Conservation (phyloP, 2,888 invertebrate genomes). For the Allolobophora icterica region DNA sequence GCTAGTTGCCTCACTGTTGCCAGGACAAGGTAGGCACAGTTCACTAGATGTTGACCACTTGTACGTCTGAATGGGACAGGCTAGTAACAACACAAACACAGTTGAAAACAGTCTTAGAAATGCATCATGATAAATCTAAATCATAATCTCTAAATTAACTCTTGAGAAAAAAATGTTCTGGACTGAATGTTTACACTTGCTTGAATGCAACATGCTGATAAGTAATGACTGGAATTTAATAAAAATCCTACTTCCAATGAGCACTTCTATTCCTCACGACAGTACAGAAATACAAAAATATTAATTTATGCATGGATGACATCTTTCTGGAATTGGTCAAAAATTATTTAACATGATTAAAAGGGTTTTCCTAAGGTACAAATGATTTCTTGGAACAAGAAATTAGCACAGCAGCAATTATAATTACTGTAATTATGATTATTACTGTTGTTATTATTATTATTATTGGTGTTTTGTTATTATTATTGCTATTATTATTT, state of each 20-base stretch:
- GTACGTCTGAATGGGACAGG: conserved; percentile 84
- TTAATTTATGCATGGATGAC: background rate
- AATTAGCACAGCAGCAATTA: background rate
- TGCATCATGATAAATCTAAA: background rate
- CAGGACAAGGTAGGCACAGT: conserved; percentile 84
- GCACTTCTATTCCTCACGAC: background rate
- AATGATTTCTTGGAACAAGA: no score
- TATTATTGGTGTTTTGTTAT: no score
- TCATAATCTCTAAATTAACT: background rate
- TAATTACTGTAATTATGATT: background rate
- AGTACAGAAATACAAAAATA: background rate
- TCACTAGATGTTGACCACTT: conserved; percentile 86
- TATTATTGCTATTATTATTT: background rate
- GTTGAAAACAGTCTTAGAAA: background rate
- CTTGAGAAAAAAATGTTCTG: background rate
- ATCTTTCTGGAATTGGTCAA: background rate
- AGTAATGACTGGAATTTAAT: background rate
- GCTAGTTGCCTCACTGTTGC: conserved; percentile 76
- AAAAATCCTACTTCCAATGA: background rate
- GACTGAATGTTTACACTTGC: background rate
- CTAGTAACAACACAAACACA: conserved; percentile 65
- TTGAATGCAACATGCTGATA: background rate
- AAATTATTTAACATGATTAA: background rate
- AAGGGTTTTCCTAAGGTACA: no score
- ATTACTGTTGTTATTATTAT: background rate